A percentile compares a stretch with the other conserved stretches of the same genome.
Evolutionary conservation across 1,140 invertebrate genomes (phyloP).

Genomic region (Hypsibius dujardini): DNA sequence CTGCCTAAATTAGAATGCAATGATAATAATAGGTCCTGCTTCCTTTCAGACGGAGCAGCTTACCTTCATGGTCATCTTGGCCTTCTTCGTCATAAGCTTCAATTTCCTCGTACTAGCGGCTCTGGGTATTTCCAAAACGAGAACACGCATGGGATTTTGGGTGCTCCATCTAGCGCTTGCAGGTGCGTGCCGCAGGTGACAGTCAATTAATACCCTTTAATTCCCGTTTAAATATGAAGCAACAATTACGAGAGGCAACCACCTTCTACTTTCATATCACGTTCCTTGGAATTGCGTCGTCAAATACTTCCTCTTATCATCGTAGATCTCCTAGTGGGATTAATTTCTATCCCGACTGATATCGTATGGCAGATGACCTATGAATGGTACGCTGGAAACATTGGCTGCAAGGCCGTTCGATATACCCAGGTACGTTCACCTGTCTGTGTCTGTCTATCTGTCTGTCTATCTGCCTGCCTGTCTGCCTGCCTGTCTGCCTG

Average conservation of each 20-base stretch:
- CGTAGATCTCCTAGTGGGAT: slow-evolving; percentile 65
- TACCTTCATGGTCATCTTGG: slow-evolving; percentile 66
- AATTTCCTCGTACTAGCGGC: slow-evolving; percentile 70
- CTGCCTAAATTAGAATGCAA: too few relatives aligned
- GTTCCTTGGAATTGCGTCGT: neutral
- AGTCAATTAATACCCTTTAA: neutral
- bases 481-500: too few relatives aligned
- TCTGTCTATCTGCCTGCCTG: too few relatives aligned
- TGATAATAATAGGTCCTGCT: too few relatives aligned
- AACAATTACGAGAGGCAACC: neutral
- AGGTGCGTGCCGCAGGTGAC: slow-evolving; percentile 38
- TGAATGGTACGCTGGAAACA: slow-evolving; percentile 62
- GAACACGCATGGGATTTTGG: slow-evolving; percentile 88
- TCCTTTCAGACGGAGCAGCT: slow-evolving; percentile 71
- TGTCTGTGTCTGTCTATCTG: too few relatives aligned
- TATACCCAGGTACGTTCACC: slow-evolving; percentile 56
- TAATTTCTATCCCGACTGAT: slow-evolving; percentile 67
- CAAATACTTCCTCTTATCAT: too few relatives aligned
- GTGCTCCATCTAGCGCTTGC: slow-evolving; percentile 81
- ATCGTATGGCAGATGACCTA: slow-evolving; percentile 70
- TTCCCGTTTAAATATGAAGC: neutral
- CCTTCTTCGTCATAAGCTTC: slow-evolving; percentile 66
- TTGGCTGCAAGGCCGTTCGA: slow-evolving; percentile 67
- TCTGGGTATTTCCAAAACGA: slow-evolving; percentile 54
- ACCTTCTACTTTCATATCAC: neutral